Base-by-base conservation (phyloP, 2,113 vertebrate species). In the Nothoprocta pentlandii region DNA sequence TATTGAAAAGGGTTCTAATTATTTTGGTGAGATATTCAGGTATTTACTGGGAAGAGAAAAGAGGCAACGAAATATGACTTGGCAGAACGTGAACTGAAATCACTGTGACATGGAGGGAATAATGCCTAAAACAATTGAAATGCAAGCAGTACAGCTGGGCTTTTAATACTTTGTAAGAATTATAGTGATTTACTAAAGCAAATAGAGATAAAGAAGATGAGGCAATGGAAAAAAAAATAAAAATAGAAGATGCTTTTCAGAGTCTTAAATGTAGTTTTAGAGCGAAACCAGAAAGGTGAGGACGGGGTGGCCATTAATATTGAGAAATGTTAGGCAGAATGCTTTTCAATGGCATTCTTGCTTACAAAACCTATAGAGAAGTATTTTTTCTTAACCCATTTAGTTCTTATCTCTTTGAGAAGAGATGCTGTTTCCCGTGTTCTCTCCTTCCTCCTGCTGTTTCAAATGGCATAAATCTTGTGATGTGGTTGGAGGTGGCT, bases 381-480 rank as follows among this genome's bases (percentile, higher is more conserved):
- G 68, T 61, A 87, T 90, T 95, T 91, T 92, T 90, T 86, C 92
- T 94, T 85, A 79, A 85, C 69, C 76, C 82, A 74, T 83, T 91
- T 91, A 76, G 73, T 62, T 87, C 74, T 88, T 78, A 87, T 59
- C 78, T 84, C 66, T 78, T 85, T 64, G 66, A 79, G 51, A 94
- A 92, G 42, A 39, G 12, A 12, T 53, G 26, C 85, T 77, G 79
- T 87, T 94, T 89, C 53, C 30, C 75, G 41, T 69, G 25, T 36
- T 71, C 17, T 58, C 53, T n/a, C 32, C 51, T 54, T 68, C 54
- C 36, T 23, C 23, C 22, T 58, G 23, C 20, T 71, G 25, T 28
- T 59, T 21, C 34, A 32, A 58, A 23, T 39, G 42, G 53, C 68
- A 26, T 59, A 56, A 70, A 58, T 61, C 21, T 54, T 70, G 54